Base-by-base conservation (phyloP, 2,113 vertebrate species). In the Theropithecus gelada region DNA sequence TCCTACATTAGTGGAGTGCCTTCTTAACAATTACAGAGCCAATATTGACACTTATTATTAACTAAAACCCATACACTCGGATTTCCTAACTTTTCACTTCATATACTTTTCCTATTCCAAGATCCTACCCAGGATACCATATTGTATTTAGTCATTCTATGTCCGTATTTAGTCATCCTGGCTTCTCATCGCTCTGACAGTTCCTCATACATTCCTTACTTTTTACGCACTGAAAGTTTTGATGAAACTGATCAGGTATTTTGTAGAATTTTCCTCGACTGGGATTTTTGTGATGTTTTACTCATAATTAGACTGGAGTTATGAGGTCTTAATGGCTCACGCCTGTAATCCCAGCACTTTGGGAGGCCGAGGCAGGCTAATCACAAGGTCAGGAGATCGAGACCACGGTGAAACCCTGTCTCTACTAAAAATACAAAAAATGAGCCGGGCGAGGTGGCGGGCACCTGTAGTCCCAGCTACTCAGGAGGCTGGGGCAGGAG, bases 51-150 rank as follows among this genome's bases (percentile, higher is more conserved):
- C 30, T 72, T 70, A 38, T 75, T 91, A 52, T 43, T 84, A 45
- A 78, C n/a, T 57, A 90, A 84, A 85, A 17, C 20, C 72, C 38
- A 13, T 22, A 43, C 66, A 52, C n/a, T 82, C 40, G 55, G 30
- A 90, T 78, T 70, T 70, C 23, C 30, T 90, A 70, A 27, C 9
- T n/a, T 97, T 94, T 93, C 66, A 76, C 27, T 83, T 88, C 59
- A 86, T 45, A 55, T 72, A 48, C 22, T 43, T 93, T 81, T 70
- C 88, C 68, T 57, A 14, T 79, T 92, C 45, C 9, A 70, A 13
- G 25, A 64, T 70, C 27, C 59, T n/a, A 61, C 30, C 45, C 40
- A 61, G 20, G 7, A 25, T 61, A 52, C 43, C 70, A 73, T 52
- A 40, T 38, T 78, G n/a, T 43, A 68, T 43, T n/a, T 88, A 76